Evolutionary conservation across 2,888 invertebrate genomes (phyloP).

Genomic region (Adineta ricciae): DNA sequence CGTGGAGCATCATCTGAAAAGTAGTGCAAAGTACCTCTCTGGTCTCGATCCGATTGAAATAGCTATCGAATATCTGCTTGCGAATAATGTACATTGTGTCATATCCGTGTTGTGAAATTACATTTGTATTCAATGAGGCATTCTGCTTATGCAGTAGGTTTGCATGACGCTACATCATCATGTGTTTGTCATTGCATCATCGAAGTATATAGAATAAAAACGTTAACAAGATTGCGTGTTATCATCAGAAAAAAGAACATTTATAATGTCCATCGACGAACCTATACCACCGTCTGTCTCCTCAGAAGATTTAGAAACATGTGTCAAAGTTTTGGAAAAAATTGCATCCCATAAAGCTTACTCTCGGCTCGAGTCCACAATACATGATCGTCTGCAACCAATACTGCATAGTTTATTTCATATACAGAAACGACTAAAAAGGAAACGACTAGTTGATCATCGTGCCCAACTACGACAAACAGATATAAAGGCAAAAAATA

Average conservation of each 20-base stretch:
- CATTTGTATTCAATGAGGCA: too few species aligned
- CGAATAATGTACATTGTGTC: too few species aligned
- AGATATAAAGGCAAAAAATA: neutral
- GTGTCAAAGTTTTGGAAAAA: neutral
- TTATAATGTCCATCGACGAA: neutral
- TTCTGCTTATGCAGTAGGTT: too few species aligned
- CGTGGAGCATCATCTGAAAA: too few species aligned
- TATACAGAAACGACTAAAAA: neutral
- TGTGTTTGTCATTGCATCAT: neutral
- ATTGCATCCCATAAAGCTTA: neutral
- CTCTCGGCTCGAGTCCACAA: neutral
- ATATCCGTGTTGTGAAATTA: too few species aligned
- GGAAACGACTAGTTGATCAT: neutral
- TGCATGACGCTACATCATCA: too few species aligned
- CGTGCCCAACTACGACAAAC: neutral
- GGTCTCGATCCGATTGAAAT: too few species aligned
- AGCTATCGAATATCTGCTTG: too few species aligned
- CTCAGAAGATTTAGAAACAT: neutral
- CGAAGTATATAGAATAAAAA: neutral
- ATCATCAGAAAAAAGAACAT: neutral
- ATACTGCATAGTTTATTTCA: neutral
- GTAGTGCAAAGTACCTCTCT: too few species aligned
- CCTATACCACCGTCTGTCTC: neutral
- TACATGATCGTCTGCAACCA: neutral
- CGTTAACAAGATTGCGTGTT: neutral